Evolutionary conservation across 2,113 vertebrate genomes (phyloP).

Genomic region (Cyrtonyx montezumae): DNA sequence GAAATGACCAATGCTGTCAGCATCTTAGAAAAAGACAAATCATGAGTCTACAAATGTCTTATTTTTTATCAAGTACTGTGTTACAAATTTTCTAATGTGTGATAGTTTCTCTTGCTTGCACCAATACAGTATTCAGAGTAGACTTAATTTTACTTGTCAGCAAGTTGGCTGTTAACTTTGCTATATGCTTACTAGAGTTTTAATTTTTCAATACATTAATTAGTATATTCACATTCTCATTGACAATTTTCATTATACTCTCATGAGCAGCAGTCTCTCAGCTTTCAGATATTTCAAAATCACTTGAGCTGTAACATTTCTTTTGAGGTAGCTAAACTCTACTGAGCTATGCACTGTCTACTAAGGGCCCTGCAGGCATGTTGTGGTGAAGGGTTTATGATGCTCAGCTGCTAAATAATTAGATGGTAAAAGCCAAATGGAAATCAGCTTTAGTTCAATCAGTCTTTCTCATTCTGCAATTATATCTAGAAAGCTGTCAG

Average conservation of each 20-base stretch:
- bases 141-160: background rate
- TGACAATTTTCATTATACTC: background rate
- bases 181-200: background rate
- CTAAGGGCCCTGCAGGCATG: background rate
- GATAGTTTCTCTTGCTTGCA: background rate
- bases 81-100: background rate
- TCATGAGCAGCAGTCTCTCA: background rate
- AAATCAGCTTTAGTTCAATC: constrained; percentile 50
- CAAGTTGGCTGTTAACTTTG: background rate
- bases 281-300: constrained; percentile 40
- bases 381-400: background rate
- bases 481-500: background rate
- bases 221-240: constrained; percentile 13
- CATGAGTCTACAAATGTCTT: background rate
- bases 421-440: constrained; percentile 47
- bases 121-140: background rate
- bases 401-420: constrained; percentile 33
- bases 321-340: constrained; percentile 12
- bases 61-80: background rate
- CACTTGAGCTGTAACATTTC: background rate
- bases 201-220: constrained; percentile 11
- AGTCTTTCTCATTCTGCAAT: background rate
- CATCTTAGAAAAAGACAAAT: background rate
- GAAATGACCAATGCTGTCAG: background rate
- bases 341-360: background rate